phyloP scores from a whole-genome alignment of 2,888 invertebrate species.

The Leucophenga maculata region DNA sequence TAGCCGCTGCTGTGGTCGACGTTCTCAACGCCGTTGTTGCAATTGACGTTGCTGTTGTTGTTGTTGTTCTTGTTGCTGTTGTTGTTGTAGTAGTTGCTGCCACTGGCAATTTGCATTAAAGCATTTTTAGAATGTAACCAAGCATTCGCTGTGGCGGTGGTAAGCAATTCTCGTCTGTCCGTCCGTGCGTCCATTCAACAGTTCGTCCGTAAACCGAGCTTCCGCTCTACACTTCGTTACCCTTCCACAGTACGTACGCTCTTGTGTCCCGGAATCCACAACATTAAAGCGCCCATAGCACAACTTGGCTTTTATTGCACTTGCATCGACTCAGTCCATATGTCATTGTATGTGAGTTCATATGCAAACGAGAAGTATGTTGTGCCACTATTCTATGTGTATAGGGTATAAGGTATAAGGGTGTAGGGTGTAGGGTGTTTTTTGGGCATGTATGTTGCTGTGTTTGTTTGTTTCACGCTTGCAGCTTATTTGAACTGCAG shows the following conservation, averaged over 20 bases:
- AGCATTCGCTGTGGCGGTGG: conserved; percentile 13
- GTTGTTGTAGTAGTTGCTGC: conserved; percentile 19
- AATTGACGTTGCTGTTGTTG: neutral
- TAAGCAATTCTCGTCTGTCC: neutral
- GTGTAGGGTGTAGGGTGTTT: conserved; percentile 36
- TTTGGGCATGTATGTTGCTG: conserved; percentile 30
- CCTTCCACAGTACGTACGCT: neutral
- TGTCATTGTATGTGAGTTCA: conserved; percentile 24
- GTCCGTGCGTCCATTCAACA: neutral
- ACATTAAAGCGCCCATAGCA: conserved; percentile 7
- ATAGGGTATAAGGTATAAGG: too few species aligned
- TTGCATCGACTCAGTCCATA: conserved; percentile 17
- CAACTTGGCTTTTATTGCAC: conserved; percentile 23
- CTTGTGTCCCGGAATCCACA: neutral
- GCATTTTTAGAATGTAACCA: conserved; percentile 40
- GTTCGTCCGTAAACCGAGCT: neutral
- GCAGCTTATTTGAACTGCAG: conserved; percentile 5
- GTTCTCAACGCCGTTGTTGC: neutral
- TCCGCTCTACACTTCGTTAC: neutral
- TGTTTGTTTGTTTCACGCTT: conserved; percentile 19
- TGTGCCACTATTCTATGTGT: neutral
- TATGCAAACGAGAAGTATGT: neutral
- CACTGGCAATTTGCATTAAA: conserved; percentile 53
- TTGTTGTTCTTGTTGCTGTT: conserved; percentile 28
- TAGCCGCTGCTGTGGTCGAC: neutral